Percentiles rank a stretch among this genome's conserved stretches.
Evolutionary conservation across 2,113 vertebrate genomes (phyloP).

Genomic region (Procavia capensis): DNA sequence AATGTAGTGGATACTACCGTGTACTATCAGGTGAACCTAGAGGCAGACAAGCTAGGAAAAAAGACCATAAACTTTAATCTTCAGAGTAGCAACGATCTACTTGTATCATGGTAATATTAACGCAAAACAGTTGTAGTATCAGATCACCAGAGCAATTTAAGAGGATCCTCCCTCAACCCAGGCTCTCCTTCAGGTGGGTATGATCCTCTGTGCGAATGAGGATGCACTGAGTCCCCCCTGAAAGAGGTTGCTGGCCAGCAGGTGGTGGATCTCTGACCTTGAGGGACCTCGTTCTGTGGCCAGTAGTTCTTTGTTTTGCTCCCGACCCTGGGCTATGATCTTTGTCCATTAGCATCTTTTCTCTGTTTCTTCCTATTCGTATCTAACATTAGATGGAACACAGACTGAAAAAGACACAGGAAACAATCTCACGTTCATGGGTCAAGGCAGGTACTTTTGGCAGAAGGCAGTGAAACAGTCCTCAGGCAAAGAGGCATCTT

Average conservation of each 20-base stretch:
- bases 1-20: background rate
- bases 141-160: background rate
- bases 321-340: background rate
- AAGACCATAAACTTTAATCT: background rate
- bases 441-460: background rate
- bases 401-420: background rate
- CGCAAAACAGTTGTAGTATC: background rate
- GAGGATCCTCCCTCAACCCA: background rate
- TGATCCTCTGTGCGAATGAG: background rate
- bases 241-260: background rate
- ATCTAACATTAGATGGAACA: background rate
- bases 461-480: background rate
- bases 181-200: background rate
- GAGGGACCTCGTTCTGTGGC: background rate
- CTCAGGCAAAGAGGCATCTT: background rate
- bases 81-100: background rate
- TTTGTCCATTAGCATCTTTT: background rate
- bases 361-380: background rate
- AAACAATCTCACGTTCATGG: background rate
- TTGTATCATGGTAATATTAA: constrained; percentile 9
- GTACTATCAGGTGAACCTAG: background rate
- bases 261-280: background rate
- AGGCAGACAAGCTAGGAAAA: background rate
- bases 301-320: background rate
- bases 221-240: background rate